Conservation (phyloP, 2,888 invertebrate species). For the Synergus itoensis region DNA sequence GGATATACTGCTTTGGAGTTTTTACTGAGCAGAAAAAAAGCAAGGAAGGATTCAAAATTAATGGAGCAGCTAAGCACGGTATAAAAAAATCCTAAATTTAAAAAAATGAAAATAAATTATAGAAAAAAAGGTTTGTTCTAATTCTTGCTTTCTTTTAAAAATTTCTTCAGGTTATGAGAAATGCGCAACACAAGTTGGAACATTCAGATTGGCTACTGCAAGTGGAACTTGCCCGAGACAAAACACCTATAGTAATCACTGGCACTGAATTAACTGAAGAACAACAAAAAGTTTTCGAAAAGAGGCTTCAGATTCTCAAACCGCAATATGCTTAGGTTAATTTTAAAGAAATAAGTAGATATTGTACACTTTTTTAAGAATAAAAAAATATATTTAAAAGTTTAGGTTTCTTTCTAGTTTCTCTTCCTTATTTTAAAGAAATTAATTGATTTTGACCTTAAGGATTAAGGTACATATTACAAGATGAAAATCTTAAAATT, state of each 20-base stretch:
- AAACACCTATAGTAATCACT: conserved; percentile 59
- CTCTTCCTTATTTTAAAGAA: too few species aligned
- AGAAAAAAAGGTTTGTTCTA: not conserved
- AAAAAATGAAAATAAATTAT: conserved; percentile 12
- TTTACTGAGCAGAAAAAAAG: conserved; percentile 65
- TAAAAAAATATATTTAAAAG: too few species aligned
- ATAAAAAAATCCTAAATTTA: conserved; percentile 42
- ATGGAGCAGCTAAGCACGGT: conserved; percentile 66
- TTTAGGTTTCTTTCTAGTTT: not conserved
- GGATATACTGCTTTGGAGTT: conserved; percentile 69
- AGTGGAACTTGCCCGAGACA: conserved; percentile 61
- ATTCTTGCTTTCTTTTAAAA: not conserved
- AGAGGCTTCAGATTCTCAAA: not conserved
- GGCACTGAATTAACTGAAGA: conserved; percentile 58
- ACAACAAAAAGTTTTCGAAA: not conserved
- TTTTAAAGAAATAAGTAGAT: not conserved
- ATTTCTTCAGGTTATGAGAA: conserved; percentile 63
- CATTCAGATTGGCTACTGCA: conserved; percentile 66
- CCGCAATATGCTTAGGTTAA: not conserved
- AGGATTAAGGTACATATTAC: too few species aligned
- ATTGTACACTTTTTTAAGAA: not conserved
- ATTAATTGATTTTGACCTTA: too few species aligned
- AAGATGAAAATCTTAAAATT: too few species aligned
- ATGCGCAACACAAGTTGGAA: conserved; percentile 64
- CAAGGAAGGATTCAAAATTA: conserved; percentile 66